These are phyloP conservation scores for Lamellibrachia luymesi DNA, from an alignment of 1,140 invertebrate species.

Conservation along the genomic window DNA sequence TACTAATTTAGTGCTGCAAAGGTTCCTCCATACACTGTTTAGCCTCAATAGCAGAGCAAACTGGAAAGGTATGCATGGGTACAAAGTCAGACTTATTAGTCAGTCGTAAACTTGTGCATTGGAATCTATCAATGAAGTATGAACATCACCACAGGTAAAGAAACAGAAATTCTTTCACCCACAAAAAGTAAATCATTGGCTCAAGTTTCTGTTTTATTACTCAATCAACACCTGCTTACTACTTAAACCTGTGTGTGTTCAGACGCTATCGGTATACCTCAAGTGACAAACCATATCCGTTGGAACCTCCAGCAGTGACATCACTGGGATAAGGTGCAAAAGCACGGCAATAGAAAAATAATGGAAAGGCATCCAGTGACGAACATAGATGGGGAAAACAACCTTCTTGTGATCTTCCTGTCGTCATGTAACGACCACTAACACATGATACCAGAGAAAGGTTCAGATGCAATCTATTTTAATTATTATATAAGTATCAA, in stretches of 20 bases:
- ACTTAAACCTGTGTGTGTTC: background rate
- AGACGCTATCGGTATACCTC: background rate
- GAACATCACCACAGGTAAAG: background rate
- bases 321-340: too few species aligned
- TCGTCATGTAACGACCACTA: too few species aligned
- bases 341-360: background rate
- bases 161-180: background rate
- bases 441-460: background rate
- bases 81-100: background rate
- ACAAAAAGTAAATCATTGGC: background rate
- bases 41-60: background rate
- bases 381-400: background rate
- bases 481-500: background rate
- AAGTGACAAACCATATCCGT: background rate
- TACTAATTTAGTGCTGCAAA: background rate
- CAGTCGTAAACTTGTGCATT: background rate
- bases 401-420: background rate
- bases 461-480: background rate
- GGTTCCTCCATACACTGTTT: background rate
- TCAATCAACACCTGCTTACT: background rate
- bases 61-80: background rate
- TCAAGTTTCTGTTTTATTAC: background rate
- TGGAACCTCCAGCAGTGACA: background rate
- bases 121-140: background rate
- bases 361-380: background rate